Evolutionary conservation across 2,113 vertebrate genomes (phyloP), one percentile per base, ranked within the genome.

Genomic region (Machaerirhynchus nigripectus): DNA sequence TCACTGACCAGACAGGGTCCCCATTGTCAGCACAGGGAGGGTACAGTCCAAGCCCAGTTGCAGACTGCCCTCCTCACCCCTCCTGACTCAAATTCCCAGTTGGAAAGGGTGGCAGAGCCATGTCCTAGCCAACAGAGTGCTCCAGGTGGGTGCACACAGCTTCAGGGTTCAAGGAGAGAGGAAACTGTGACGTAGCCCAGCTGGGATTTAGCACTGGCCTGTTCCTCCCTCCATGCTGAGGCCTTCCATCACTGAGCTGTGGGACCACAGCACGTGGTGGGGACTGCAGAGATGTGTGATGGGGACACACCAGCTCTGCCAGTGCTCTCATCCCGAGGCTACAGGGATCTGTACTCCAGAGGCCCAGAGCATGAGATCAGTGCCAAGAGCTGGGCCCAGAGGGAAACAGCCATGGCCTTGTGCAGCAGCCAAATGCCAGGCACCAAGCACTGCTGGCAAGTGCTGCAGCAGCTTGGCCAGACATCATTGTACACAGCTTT

Each of bases 211-310:
- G 40, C 27, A 10, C 50, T 7, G 1, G 17, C 7, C 2, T 4
- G 42, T 46, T 69, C 44, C 46, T 69, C 11, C 13, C 7, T 40
- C 50, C 2, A 0, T 17, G 26, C 79, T 15, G 27, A 84, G 46
- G 5, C 42, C 15, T 71, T 44, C 56, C 13, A 12, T 15, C 42
- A 1, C 21, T 12, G 47, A 67, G 37, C 68, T n/a, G 4, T 2
- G 5, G n/a, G 56, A 20, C 35, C 5, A 0, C 2, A 4, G 74
- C 2, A 0, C 4, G 0, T 1, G 24, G 7, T 23, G 5, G 20
- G 15, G n/a, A 11, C 18, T 8, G 28, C 23, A 22, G 82, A 71
- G 37, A 13, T 0, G 0, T 2, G 0, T 1, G 19, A 10, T 3
- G 14, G 35, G 35, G 35, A 21, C 57, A 33, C 11, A 1, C 5